A percentile compares a stretch with the other conserved stretches of the same genome.
Conservation (phyloP, 2,888 invertebrate species). For the Lamellibrachia satsuma region DNA sequence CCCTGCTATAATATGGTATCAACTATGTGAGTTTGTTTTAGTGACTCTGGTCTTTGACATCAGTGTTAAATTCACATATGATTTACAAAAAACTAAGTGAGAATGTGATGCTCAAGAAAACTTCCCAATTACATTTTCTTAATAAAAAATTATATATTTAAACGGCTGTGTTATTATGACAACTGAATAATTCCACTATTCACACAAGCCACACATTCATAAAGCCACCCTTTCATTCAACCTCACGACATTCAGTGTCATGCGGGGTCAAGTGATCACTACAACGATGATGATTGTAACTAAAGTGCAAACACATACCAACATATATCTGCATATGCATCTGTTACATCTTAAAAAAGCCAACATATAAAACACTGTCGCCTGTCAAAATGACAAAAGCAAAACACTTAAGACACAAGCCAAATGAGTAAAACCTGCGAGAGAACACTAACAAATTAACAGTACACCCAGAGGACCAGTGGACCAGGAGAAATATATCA, state of each 20-base stretch:
- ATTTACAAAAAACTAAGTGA: neutral
- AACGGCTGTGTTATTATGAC: neutral
- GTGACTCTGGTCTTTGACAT: neutral
- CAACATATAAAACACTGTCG: neutral
- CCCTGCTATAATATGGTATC: neutral
- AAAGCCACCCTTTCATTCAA: constrained; percentile 2
- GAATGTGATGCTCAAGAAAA: neutral
- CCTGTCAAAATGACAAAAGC: neutral
- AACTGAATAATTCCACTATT: neutral
- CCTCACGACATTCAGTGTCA: constrained; percentile 1
- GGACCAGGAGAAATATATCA: neutral
- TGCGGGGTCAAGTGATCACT: neutral
- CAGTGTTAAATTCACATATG: neutral
- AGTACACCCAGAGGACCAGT: neutral
- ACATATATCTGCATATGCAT: neutral
- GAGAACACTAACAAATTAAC: neutral
- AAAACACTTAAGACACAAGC: neutral
- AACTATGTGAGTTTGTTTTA: neutral
- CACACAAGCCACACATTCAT: neutral
- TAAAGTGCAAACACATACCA: neutral
- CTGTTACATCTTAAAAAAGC: neutral
- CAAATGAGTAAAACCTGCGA: neutral
- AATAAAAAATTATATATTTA: neutral
- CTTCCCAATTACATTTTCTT: neutral
- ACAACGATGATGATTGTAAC: neutral